A percentile compares a stretch with the other conserved stretches of the same genome.
These are phyloP conservation scores for Bemisia tabaci DNA, from an alignment of 1,140 invertebrate genomes.

Conservation along the genomic window DNA sequence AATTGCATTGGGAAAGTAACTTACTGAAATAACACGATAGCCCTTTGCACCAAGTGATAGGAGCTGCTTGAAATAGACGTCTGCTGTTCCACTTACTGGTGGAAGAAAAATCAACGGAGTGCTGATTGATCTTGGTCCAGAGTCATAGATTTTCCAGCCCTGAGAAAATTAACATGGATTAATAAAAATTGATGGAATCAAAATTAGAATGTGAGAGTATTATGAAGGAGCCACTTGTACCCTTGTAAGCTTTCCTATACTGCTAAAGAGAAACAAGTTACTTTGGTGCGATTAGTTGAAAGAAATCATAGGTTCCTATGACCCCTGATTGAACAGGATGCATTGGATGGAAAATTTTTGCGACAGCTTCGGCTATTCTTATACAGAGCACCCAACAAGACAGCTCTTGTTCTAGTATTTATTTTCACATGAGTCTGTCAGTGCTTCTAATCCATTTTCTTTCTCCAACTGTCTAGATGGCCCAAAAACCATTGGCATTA, in stretches of 20 bases:
- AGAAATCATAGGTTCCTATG: too few relatives aligned
- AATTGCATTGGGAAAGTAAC: too few relatives aligned
- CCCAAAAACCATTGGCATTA: too few relatives aligned
- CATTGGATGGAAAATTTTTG: too few relatives aligned
- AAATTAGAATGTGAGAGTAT: neutral
- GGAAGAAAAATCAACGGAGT: constrained; percentile 74
- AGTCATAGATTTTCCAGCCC: constrained; percentile 80
- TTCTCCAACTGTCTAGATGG: too few relatives aligned
- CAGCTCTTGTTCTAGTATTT: too few relatives aligned
- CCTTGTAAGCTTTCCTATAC: neutral
- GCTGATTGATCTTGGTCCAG: constrained; percentile 61
- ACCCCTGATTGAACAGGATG: too few relatives aligned
- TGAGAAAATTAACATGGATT: constrained; percentile 31
- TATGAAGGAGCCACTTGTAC: neutral
- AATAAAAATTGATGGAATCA: constrained; percentile 5
- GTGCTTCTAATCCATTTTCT: too few relatives aligned
- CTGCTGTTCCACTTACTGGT: constrained; percentile 76
- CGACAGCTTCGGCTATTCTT: too few relatives aligned
- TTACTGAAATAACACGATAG: constrained; percentile 66
- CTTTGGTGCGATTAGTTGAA: too few relatives aligned
- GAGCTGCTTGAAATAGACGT: constrained; percentile 76
- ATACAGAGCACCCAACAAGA: too few relatives aligned
- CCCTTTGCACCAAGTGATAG: constrained; percentile 61
- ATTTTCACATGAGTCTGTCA: too few relatives aligned
- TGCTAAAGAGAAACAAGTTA: neutral